Evolutionary conservation across 2,797 vertebrate genomes (phyloP), one percentile per base, ranked within the genome.

Genomic region (Gadopsis bispinosus): DNA sequence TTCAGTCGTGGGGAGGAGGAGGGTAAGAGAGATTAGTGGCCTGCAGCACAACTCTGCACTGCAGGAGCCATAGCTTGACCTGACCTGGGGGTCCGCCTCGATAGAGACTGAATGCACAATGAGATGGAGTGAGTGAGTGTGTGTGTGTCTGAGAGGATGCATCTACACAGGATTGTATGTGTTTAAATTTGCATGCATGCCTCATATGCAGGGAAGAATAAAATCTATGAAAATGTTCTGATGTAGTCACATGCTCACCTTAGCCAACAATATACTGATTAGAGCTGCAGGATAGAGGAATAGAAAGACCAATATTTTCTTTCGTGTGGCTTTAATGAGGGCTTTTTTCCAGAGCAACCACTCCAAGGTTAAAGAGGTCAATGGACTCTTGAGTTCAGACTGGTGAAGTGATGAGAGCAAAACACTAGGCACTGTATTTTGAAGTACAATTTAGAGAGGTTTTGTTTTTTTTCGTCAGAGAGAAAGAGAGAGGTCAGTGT

Each of bases 11-110:
- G 71, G 71, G 82, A 80, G 73, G 83, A 86, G 75, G 67, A 83
- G 83, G 79, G 72, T 71, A 13, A 83, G 74, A 59, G 83, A 84
- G 84, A 92, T 91, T 88, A 92, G 87, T 82, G 84, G 81, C 80
- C 83, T 75, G 80, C 77, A 83, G 84, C 76, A 75, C 64, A 86
- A 87, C 87, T 79, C 66, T 63, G 80, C 84, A 75, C 89, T 73
- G 75, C 81, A 79, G 83, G 83, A 87, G 84, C 47, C 79, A 55
- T 70, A 84, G 83, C 79, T 75, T 73, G 87, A 91, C 87, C 87
- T 66, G 80, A 92, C 90, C 86, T 50, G 63, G 64, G 69, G 83
- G 63, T 78, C 77, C 2, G 60, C 20, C 43, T 79, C 47, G 26
- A 81, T 70, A 29, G 26, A 78, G 45, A 65, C 73, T 59, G 83